Percentiles rank a stretch among this genome's conserved stretches.
These are phyloP conservation scores for Microtus ochrogaster DNA, from an alignment of 2,113 vertebrate species.

Conservation along the genomic window DNA sequence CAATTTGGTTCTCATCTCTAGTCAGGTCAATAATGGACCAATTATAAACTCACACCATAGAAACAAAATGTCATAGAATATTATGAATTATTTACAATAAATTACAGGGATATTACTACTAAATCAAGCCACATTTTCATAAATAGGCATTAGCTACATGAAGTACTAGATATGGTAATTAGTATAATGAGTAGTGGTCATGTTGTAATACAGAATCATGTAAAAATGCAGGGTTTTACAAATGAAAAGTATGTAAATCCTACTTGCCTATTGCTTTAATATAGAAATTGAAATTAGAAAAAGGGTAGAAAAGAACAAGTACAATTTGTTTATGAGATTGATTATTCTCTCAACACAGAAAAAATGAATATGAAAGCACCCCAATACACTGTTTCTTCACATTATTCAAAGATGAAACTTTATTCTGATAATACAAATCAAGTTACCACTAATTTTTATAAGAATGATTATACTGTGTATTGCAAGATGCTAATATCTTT, in stretches of 20 bases:
- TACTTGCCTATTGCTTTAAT: neutral
- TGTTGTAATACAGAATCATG: neutral
- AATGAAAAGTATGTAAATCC: neutral
- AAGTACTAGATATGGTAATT: neutral
- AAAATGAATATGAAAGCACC: neutral
- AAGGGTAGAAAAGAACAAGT: neutral
- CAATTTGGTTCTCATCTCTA: conserved; percentile 7
- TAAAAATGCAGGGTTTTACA: neutral
- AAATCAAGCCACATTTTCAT: conserved; percentile 6
- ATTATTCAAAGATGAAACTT: conserved; percentile 12
- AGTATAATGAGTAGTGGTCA: neutral
- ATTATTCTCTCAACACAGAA: neutral
- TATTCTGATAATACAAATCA: neutral
- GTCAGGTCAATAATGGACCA: neutral
- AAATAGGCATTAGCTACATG: neutral
- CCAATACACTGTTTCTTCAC: neutral
- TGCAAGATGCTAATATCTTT: neutral
- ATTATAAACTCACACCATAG: neutral
- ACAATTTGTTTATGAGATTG: neutral
- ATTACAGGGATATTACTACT: neutral
- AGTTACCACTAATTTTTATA: neutral
- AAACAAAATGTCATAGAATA: neutral
- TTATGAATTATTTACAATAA: conserved; percentile 33
- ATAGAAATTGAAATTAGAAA: neutral
- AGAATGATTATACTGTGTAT: neutral